Conservation (phyloP, 1,140 invertebrate genomes). For the Sycophila sp. region DNA sequence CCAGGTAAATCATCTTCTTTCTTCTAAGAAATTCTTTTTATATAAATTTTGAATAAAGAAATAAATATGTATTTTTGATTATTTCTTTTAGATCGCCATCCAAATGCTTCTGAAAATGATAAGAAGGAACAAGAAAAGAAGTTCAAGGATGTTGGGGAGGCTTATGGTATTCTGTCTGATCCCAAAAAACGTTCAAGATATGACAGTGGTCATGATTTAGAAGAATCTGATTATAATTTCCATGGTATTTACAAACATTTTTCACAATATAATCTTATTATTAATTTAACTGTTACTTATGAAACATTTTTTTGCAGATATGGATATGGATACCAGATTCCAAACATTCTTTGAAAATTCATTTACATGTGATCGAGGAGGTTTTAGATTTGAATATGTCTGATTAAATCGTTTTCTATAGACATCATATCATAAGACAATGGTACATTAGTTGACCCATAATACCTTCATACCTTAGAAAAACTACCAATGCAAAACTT, state of each 20-base stretch:
- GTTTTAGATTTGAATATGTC: conserved; percentile 23
- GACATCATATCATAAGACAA: conserved; percentile 26
- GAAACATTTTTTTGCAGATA: conserved; percentile 68
- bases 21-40: too few relatives aligned
- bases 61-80: too few relatives aligned
- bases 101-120: conserved; percentile 82
- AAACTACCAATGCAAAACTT: conserved; percentile 9
- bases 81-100: conserved; percentile 80
- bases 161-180: conserved; percentile 95
- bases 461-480: conserved; percentile 28
- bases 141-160: conserved; percentile 98
- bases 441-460: conserved; percentile 33
- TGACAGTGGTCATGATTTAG: conserved; percentile 92
- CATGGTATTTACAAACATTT: conserved; percentile 54
- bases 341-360: conserved; percentile 76
- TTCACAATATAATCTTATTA: too few relatives aligned
- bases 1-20: conserved; percentile 73
- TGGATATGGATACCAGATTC: conserved; percentile 82
- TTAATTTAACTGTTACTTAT: too few relatives aligned
- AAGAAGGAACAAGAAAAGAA: conserved; percentile 92
- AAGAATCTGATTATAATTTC: conserved; percentile 71
- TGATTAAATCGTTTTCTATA: conserved; percentile 41
- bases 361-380: conserved; percentile 13
- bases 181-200: conserved; percentile 90
- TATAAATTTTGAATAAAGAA: too few relatives aligned